A percentile compares a stretch with the other conserved stretches of the same genome.
Conservation (phyloP, 2,113 vertebrate genomes). For the Fregetta grallaria region DNA sequence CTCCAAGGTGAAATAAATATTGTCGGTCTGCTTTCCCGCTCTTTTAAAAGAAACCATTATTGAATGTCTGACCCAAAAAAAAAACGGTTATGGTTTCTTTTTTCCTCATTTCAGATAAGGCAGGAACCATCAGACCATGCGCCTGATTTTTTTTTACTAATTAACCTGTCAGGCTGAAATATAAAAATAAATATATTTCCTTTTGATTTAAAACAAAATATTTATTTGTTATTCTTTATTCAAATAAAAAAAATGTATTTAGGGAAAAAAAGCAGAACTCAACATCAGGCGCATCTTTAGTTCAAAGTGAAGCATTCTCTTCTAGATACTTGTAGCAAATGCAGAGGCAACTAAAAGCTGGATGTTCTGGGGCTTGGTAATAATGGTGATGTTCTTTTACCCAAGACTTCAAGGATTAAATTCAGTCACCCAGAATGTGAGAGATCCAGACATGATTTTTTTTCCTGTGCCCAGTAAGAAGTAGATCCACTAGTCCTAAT, state of each 20-base stretch:
- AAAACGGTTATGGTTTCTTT: not conserved
- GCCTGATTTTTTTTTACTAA: not conserved
- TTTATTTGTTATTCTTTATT: not conserved
- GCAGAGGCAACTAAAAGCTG: not conserved
- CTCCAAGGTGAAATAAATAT: not conserved
- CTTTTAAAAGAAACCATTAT: not conserved
- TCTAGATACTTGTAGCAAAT: not conserved
- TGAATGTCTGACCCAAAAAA: not conserved
- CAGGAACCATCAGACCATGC: not conserved
- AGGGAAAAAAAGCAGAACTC: not conserved
- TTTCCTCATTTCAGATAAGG: not conserved
- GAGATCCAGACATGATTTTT: not conserved
- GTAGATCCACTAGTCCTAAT: not conserved
- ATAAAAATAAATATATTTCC: not conserved
- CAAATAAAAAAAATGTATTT: not conserved
- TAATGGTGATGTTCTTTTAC: not conserved
- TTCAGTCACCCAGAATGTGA: not conserved
- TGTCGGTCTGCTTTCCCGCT: not conserved
- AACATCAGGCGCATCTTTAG: not conserved
- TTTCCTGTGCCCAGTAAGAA: not conserved
- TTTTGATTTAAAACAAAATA: not conserved
- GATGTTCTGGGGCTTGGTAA: not conserved
- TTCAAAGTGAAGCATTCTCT: not conserved
- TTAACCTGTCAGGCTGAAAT: not conserved
- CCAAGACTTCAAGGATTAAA: not conserved